Evolutionary conservation across 2,888 invertebrate species (phyloP).

Genomic region (Heteromurus nitidus): DNA sequence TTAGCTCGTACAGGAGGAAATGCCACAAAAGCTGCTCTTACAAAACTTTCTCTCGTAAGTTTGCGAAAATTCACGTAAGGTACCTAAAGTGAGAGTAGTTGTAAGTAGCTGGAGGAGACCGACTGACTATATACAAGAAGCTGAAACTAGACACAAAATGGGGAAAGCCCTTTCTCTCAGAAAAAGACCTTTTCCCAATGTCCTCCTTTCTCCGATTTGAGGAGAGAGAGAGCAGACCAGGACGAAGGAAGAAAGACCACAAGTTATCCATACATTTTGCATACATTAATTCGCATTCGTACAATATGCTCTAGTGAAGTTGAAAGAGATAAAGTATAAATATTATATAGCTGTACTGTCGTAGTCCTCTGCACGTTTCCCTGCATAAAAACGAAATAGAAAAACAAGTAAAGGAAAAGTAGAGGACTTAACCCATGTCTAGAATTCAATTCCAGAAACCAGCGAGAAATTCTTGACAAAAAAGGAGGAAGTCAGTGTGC

Average conservation of each 20-base stretch:
- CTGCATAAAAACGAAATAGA: not conserved
- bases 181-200: too few species aligned
- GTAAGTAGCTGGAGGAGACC: too few species aligned
- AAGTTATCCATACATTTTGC: constrained; percentile 60
- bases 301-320: too few species aligned
- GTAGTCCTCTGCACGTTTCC: not conserved
- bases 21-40: too few species aligned
- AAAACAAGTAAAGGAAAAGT: not conserved
- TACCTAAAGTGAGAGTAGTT: too few species aligned
- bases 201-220: too few species aligned
- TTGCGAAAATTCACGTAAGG: not conserved
- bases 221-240: too few species aligned
- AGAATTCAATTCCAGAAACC: constrained; percentile 38
- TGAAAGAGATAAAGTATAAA: too few species aligned
- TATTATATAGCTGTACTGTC: constrained; percentile 5
- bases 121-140: too few species aligned
- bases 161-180: too few species aligned
- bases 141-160: too few species aligned
- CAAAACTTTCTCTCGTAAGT: not conserved
- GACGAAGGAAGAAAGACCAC: constrained; percentile 23
- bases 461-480: not conserved
- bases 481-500: not conserved
- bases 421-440: constrained; percentile 20
- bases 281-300: too few species aligned
- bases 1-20: not conserved